Evolutionary conservation across 2,113 vertebrate species (phyloP).

Genomic region (Alethe castanea): DNA sequence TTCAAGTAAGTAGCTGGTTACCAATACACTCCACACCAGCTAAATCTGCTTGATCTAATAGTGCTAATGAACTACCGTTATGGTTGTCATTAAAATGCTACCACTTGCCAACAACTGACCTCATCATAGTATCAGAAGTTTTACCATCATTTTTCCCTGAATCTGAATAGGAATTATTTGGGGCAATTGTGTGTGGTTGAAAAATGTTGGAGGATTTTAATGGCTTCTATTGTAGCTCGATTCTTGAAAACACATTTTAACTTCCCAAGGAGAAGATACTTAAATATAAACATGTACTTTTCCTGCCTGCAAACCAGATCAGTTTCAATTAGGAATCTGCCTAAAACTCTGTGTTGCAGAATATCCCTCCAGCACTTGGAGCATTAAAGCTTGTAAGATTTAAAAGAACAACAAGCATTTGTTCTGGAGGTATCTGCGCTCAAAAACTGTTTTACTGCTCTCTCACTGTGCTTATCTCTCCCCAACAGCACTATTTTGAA

Average conservation of each 20-base stretch:
- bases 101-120: neutral
- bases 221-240: conserved; percentile 17
- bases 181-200: conserved; percentile 6
- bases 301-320: conserved; percentile 16
- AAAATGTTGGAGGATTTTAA: conserved; percentile 1
- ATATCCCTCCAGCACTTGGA: neutral
- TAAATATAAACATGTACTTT: conserved; percentile 27
- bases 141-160: neutral
- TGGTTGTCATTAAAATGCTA: conserved; percentile 15
- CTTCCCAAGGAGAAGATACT: neutral
- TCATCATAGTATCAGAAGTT: neutral
- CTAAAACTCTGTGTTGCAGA: neutral
- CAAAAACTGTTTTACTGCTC: neutral
- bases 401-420: neutral
- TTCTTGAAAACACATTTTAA: conserved; percentile 27
- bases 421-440: neutral
- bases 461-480: conserved; percentile 21
- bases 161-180: conserved; percentile 44
- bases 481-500: conserved; percentile 11
- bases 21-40: neutral
- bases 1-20: neutral
- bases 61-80: neutral
- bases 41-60: neutral
- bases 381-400: neutral
- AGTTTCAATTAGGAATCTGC: conserved; percentile 27